Evolutionary conservation across 2,113 vertebrate species (phyloP), one percentile per base, ranked within the genome.

Genomic region (Corydoras sp.): DNA sequence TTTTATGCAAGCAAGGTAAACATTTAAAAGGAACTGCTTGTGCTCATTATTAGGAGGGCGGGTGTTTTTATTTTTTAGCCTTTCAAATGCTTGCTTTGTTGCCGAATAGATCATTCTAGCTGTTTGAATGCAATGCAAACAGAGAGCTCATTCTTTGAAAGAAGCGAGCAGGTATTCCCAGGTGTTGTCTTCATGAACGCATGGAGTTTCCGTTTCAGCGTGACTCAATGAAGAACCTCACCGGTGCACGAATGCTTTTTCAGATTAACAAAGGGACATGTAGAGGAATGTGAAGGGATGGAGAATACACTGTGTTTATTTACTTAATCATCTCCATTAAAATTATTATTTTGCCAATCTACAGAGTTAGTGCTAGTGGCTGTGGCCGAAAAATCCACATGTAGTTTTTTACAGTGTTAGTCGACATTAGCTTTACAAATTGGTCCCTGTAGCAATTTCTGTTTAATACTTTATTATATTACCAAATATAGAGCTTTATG

Each of bases 61-160:
- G 79, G 81, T 80, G 78, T 82, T 81, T 73, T 1, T 88, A 87
- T 89, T 82, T 85, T 12, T 76, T 76, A 60, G 76, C 32, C 65
- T 78, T 85, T 81, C 84, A 83, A 79, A 76, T 70, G 67, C 50
- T 71, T 74, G 86, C 85, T 87, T 89, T 89, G 81, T 82, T 83
- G 83, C 81, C 8, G 68, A 75, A 79, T 53, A 73, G 81, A 80
- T 81, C 82, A 83, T 80, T 85, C 79, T 79, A 82, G 84, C 76
- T 65, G 63, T 70, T 70, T 73, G 74, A 76, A 76, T 79, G 77
- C 51, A 84, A 75, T 79, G 83, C 83, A 88, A 89, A 85, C 83
- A 88, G 80, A 82, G 68, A 75, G 66, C 65, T 68, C 0, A 0
- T 71, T 85, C 84, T 84, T 61, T 84, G 77, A 78, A 78, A 75